Conservation (phyloP, 2,888 invertebrate species). For the Celastrina argiolus region DNA sequence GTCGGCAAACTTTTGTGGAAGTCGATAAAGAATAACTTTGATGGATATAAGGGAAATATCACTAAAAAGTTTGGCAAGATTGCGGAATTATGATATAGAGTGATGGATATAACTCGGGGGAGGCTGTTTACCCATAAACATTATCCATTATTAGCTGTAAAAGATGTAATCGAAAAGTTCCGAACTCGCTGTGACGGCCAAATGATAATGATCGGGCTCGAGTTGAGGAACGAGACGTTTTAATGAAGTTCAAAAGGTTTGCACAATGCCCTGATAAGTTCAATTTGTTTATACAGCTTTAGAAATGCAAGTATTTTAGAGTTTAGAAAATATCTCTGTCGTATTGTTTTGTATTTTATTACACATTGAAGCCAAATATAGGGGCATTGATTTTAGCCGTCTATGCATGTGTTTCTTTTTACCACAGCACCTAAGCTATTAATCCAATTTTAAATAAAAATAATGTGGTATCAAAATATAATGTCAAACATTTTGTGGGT, state of each 20-base stretch:
- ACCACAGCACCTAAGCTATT: no score
- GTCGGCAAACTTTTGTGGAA: slow-evolving; percentile 7
- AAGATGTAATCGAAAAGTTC: slow-evolving; percentile 18
- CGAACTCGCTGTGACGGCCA: slow-evolving; percentile 27
- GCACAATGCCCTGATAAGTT: background rate
- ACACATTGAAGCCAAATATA: no score
- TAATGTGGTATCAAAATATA: no score
- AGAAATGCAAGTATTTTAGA: background rate
- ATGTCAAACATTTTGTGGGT: no score
- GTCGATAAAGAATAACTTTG: slow-evolving; percentile 15
- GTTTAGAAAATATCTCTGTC: background rate
- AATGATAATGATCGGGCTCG: background rate
- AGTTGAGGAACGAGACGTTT: background rate
- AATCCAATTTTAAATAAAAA: no score
- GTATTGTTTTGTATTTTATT: background rate
- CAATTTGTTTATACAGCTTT: background rate
- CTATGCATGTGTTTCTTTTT: no score
- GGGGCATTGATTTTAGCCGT: no score
- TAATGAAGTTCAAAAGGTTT: background rate
- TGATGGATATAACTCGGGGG: slow-evolving; percentile 23
- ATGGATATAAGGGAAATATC: slow-evolving; percentile 21
- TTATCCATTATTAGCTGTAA: slow-evolving; percentile 18
- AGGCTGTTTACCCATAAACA: slow-evolving; percentile 23
- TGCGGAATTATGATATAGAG: slow-evolving; percentile 24
- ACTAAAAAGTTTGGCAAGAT: slow-evolving; percentile 22